Evolutionary conservation across 2,797 vertebrate species (phyloP).

Genomic region (Dendrocincla tyrannina): DNA sequence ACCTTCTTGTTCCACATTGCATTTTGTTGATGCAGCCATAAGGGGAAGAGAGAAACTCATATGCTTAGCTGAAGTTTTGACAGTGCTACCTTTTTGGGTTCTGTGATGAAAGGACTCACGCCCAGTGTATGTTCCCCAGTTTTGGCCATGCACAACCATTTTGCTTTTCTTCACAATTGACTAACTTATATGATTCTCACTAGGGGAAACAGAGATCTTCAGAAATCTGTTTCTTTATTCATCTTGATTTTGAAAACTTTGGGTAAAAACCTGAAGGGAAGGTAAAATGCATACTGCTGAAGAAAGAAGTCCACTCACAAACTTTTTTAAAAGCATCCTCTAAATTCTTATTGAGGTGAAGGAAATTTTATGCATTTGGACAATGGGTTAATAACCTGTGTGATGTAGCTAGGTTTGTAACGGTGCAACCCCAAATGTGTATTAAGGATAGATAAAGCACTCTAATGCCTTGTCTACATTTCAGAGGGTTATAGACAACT

Average conservation of each 20-base stretch:
- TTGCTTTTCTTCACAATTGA: neutral
- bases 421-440: neutral
- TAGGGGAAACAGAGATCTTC: neutral
- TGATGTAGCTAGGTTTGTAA: neutral
- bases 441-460: neutral
- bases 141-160: neutral
- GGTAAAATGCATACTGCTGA: neutral
- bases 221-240: neutral
- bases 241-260: neutral
- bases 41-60: neutral
- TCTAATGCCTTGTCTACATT: neutral
- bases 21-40: neutral
- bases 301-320: neutral
- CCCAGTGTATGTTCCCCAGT: neutral
- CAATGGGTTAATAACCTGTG: neutral
- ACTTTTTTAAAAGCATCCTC: neutral
- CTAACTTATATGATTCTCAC: neutral
- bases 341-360: neutral
- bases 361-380: neutral
- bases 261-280: neutral
- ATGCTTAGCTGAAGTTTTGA: neutral
- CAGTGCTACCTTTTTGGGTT: neutral
- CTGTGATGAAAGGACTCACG: neutral
- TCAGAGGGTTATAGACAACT: neutral
- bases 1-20: neutral